Conservation (phyloP, 2,888 invertebrate genomes). For the Frankliniella fusca region DNA sequence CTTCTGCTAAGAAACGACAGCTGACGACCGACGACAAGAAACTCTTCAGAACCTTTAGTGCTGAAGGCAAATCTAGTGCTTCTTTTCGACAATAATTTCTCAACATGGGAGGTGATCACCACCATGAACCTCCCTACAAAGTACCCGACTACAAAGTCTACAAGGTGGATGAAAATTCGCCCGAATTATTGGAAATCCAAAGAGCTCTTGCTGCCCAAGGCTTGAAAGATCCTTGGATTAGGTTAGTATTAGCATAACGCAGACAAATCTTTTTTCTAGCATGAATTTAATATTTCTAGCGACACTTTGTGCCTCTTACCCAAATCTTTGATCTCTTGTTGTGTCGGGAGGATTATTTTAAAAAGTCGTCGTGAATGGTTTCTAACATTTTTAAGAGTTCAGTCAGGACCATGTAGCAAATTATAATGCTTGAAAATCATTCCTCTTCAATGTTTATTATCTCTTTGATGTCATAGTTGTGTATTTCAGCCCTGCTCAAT, state of each 20-base stretch:
- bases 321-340: not conserved
- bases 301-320: not conserved
- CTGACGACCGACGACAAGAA: too few species aligned
- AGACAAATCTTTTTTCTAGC: too few species aligned
- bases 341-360: not conserved
- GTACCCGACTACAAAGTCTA: slow-evolving; percentile 70
- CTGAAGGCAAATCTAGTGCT: not conserved
- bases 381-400: not conserved
- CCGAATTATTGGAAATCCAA: slow-evolving; percentile 60
- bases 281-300: not conserved
- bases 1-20: not conserved
- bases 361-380: not conserved
- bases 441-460: not conserved
- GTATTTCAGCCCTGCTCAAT: not conserved
- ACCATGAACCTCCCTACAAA: slow-evolving; percentile 37
- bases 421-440: not conserved
- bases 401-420: not conserved
- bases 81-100: not conserved
- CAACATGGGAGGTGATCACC: slow-evolving; percentile 1
- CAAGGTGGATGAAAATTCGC: slow-evolving; percentile 62
- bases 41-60: not conserved
- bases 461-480: not conserved
- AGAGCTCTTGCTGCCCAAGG: slow-evolving; percentile 65
- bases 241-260: slow-evolving; percentile 52
- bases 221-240: slow-evolving; percentile 80